Evolutionary conservation across 2,113 vertebrate genomes (phyloP).

Genomic region (Halcyon malimbica): DNA sequence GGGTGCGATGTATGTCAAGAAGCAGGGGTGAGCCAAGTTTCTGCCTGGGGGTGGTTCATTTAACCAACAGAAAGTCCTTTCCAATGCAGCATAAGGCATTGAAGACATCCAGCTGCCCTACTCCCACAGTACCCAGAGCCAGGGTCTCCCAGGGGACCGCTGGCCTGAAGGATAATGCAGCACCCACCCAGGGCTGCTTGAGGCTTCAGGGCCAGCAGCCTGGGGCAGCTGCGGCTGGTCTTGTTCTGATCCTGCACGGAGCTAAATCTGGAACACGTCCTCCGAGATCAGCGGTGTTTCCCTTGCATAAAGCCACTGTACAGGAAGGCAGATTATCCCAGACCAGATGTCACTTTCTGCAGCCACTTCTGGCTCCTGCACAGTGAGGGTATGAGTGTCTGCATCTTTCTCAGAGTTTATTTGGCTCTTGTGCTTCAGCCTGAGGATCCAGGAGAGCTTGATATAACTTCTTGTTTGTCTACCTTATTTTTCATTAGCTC

Average conservation of each 20-base stretch:
- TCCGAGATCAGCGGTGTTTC: background rate
- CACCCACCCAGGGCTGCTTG: fast-evolving
- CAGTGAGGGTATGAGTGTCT: fast-evolving
- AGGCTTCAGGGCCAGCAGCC: background rate
- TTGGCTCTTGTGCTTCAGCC: background rate
- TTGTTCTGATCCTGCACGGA: background rate
- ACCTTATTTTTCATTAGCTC: background rate
- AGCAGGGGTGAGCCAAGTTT: background rate
- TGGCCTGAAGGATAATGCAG: background rate
- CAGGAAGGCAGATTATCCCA: background rate
- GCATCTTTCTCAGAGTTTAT: background rate
- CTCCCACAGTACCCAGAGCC: fast-evolving
- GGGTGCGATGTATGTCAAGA: background rate
- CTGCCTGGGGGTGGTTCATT: background rate
- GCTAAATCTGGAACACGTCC: constrained; percentile 62
- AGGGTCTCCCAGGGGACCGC: fast-evolving
- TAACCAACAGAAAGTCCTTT: background rate
- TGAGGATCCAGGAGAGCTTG: background rate
- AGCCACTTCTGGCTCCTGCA: background rate
- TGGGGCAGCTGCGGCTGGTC: background rate
- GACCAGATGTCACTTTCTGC: constrained; percentile 37
- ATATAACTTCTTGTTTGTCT: background rate
- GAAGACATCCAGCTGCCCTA: fast-evolving
- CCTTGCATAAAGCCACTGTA: background rate
- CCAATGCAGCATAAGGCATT: fast-evolving